Base-by-base conservation (phyloP, 2,113 vertebrate genomes). In the Burhinus oedicnemus region DNA sequence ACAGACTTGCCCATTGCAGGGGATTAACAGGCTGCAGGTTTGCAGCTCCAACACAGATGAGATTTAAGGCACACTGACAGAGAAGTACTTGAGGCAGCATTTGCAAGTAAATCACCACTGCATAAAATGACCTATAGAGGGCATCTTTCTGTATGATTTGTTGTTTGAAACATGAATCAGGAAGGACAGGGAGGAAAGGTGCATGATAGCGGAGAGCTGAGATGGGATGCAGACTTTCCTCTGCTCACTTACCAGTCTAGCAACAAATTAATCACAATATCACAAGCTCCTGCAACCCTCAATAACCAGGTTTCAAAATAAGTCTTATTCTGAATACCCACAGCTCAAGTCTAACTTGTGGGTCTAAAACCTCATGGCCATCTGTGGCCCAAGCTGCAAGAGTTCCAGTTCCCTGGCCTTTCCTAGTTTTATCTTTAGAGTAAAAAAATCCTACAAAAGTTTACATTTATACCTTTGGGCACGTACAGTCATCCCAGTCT, bases 51-150 rank as follows among this genome's bases (percentile, higher is more conserved):
- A 20, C 29, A 40, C 12, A 15, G 13, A 3, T 38, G 45, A 93
- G 51, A 93, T 90, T 94, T 78, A 94, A 95, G 40, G n/a, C 23
- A 76, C 23, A 9, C 25, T 62, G 71, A 83, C 36, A 85, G n/a
- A 68, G 70, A n/a, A 94, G 34, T 78, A 57, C 34, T 52, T 23
- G 4, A 55, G 23, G 49, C 25, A 82, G 30, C 42, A 57, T 45
- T 55, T 77, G 40, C 4, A 6, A 86, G 55, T 95, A 94, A 83
- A 92, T 92, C 90, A 89, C 51, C 49, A 2, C 51, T 89, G 32
- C 16, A 64, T 29, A 49, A 70, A 88, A 38, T 75, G 42, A 94
- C 81, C 76, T 81, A 51, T 9, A 87, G 79, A 94, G 64, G 68
- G 68, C 64, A 96, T 89, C 65, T 71, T 93, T 68, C 77, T 19